Evolutionary conservation across 1,140 invertebrate genomes (phyloP), one percentile per base, ranked within the genome.

Genomic region (Macrobrachium nipponense): DNA sequence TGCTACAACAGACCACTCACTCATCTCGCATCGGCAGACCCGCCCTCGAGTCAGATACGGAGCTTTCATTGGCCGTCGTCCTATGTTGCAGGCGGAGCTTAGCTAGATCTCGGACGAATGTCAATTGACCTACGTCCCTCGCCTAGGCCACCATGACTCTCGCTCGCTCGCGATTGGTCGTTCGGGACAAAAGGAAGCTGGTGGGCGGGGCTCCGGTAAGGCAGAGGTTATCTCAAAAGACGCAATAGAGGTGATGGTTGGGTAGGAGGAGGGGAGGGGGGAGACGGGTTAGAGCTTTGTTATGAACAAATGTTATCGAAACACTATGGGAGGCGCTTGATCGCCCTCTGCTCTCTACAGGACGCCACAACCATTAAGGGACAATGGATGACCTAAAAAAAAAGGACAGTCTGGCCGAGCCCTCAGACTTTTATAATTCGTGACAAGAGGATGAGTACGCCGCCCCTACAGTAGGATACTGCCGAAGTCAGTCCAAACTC

Each of bases 321-420:
- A 23, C 68, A 51, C 79, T 44, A 86, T 75, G 84, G 62, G 59
- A 66, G 79, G 59, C 23, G 66, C 77, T 66, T 14, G 36, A 27
- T 27, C 70, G 51, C 12, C 51, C 7, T 51, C 10, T 8, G 51
- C 51, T 12, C 51, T 51, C 51, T 12, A 51, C 51, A 51, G 51
- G 51, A 51, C 51, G 51, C 51, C 51, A 51, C 27, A 36, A 36
- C 51, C 51, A 51, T 51, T 51, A 51, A 12, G 51, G 51, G 8
- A 83, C 82, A 85, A 85, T 85, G 72, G 72, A 79, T 76, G n/a
- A 79, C 36, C 44, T 79, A 85, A 85, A 85, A 76, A 59, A 85
- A 51, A 85, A 85, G 36, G 59, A 78, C 36, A 62, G 51, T 10
- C 7, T 51, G 12, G 51, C 3, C 5, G 12, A 7, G 51, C 51